Base-by-base conservation (phyloP, 2,888 invertebrate species). In the Horisme vitalbata region DNA sequence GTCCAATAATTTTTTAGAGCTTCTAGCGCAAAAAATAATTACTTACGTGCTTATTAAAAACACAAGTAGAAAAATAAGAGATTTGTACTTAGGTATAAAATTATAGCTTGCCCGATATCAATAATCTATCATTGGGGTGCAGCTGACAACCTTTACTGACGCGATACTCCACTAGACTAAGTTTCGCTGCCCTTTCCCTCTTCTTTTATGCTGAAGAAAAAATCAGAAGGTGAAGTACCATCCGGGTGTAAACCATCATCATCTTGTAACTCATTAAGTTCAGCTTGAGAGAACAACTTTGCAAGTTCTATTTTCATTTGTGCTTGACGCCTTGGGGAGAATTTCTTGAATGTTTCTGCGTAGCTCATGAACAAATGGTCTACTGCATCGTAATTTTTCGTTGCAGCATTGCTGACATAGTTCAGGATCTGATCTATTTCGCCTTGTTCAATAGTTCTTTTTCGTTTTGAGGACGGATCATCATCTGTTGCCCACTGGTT, bases 291-390 rank as follows among this genome's bases (percentile, higher is more conserved):
- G 30, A 59, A 59, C 30, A 59, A 38, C 31, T 57, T 52, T 0
- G 59, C 59, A 7, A 59, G 47, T 50, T 59, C 45, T 37, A 59
- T 44, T 34, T 59, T 59, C 43, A 59, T 36, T 26, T 52, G 36
- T 30, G 51, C 56, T 38, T 57, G 57, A 28, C 53, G 49, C 23
- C 53, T 45, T 1, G 45, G 39, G 3, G 57, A 45, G 14, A 59
- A 57, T 28, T 48, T 59, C 14, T 57, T 59, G 26, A 59, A 59
- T 0, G 57, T 57, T 33, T 57, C 55, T 1, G 57, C 57, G 41
- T 60, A 57, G 23, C 59, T 60, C 38, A 55, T 50, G 18, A 60
- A 57, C 23, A 60, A 41, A 27, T 56, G 51, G 45, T 57, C 54
- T 9, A 51, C 34, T 4, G 44, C 59, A 23, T 57, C 56, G 8